Percentiles rank a stretch among this genome's conserved stretches.
phyloP scores from a whole-genome alignment of 2,113 vertebrate species.

The Percina caprodes region DNA sequence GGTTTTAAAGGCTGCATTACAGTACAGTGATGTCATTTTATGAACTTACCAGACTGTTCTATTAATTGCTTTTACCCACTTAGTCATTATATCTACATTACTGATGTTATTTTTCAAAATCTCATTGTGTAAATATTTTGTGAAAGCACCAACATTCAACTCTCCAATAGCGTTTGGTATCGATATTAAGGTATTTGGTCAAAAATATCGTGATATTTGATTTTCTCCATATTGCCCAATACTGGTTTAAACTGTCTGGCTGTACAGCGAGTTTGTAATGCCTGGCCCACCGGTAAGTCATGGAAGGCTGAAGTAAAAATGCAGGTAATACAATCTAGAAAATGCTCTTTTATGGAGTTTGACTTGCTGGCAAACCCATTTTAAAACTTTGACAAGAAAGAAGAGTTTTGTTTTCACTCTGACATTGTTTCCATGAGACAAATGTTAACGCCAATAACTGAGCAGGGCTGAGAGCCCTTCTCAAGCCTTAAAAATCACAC shows the following conservation, averaged over 20 bases:
- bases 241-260: background rate
- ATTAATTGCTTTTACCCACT: too few relatives aligned
- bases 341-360: background rate
- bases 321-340: background rate
- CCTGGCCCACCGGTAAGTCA: background rate
- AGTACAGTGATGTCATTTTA: too few relatives aligned
- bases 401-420: constrained; percentile 19
- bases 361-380: background rate
- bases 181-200: too few relatives aligned
- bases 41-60: too few relatives aligned
- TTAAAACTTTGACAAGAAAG: constrained; percentile 5
- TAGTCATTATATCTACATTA: too few relatives aligned
- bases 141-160: too few relatives aligned
- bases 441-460: background rate
- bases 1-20: too few relatives aligned
- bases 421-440: constrained; percentile 4
- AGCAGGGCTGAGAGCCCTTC: constrained; percentile 1
- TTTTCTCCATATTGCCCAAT: too few relatives aligned
- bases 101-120: too few relatives aligned
- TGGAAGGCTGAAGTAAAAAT: background rate
- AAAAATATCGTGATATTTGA: too few relatives aligned
- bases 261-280: background rate
- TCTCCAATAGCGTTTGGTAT: too few relatives aligned
- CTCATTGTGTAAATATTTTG: too few relatives aligned
- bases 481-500: constrained; percentile 16